Conservation (phyloP, 2,888 invertebrate species). For the Elegia similella region DNA sequence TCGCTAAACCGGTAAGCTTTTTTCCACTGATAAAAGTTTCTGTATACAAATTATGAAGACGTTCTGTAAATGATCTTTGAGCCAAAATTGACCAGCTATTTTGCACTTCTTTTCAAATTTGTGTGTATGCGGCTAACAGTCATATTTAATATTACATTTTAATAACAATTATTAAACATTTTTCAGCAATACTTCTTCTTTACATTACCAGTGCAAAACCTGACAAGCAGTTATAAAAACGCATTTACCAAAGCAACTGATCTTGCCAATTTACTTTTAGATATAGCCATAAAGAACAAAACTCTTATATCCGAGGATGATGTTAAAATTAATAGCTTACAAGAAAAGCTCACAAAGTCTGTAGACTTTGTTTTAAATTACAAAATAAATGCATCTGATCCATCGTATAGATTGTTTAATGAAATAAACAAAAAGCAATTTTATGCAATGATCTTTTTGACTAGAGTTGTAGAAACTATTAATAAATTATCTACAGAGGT, state of each 20-base stretch:
- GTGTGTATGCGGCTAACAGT: too few species aligned
- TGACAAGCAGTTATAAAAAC: slow-evolving; percentile 55
- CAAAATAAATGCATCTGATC: slow-evolving; percentile 46
- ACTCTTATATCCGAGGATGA: slow-evolving; percentile 37
- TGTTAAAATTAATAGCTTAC: slow-evolving; percentile 41
- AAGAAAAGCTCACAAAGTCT: slow-evolving; percentile 46
- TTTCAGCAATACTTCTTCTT: slow-evolving; percentile 73
- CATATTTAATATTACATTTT: background rate
- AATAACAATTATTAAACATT: slow-evolving; percentile 22
- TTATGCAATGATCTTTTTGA: slow-evolving; percentile 51
- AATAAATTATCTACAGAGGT: slow-evolving; percentile 51
- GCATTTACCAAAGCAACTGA: slow-evolving; percentile 49
- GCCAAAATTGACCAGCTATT: too few species aligned
- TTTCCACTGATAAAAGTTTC: background rate
- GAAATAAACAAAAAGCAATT: slow-evolving; percentile 59
- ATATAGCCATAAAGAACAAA: slow-evolving; percentile 45
- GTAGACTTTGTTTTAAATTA: slow-evolving; percentile 52
- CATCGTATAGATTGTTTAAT: slow-evolving; percentile 49
- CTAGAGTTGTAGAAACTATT: slow-evolving; percentile 53
- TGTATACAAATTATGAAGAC: too few species aligned
- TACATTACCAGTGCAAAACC: slow-evolving; percentile 45
- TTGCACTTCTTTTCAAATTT: too few species aligned
- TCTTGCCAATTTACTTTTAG: slow-evolving; percentile 41
- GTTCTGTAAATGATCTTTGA: too few species aligned
- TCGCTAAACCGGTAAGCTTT: slow-evolving; percentile 68